Evolutionary conservation across 2,113 vertebrate species (phyloP).

Genomic region (Rissa tridactyla): DNA sequence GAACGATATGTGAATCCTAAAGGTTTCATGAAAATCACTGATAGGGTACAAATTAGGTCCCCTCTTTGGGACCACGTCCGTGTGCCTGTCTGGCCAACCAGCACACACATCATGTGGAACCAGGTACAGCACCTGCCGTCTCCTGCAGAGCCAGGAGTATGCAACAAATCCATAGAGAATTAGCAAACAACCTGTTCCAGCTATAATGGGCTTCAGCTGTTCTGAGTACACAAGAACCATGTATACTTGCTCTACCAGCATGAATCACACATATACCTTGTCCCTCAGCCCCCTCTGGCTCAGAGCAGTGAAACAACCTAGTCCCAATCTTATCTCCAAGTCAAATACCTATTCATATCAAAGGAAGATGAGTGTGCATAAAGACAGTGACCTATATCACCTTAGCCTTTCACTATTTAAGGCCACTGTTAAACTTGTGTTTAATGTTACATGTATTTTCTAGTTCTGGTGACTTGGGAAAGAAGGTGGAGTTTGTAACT

Average conservation of each 20-base stretch:
- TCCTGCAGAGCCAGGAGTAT: background rate
- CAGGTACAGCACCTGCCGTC: fast-evolving
- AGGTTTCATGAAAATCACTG: background rate
- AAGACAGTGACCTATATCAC: background rate
- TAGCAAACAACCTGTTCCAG: background rate
- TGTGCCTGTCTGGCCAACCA: background rate
- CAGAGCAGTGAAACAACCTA: background rate
- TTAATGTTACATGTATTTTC: background rate
- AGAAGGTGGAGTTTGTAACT: background rate
- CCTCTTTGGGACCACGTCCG: background rate
- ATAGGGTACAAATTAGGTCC: background rate
- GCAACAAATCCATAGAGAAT: background rate
- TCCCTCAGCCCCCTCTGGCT: background rate
- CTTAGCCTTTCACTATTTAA: background rate
- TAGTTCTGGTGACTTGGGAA: background rate
- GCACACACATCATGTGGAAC: background rate
- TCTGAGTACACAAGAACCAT: background rate
- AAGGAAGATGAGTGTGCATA: background rate
- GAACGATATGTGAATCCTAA: background rate
- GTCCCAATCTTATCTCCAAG: background rate
- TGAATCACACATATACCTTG: background rate
- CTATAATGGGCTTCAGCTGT: fast-evolving
- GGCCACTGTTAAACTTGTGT: background rate
- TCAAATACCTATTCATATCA: background rate
- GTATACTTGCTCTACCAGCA: background rate